Conservation (phyloP, 2,797 vertebrate species). For the Anas acuta region DNA sequence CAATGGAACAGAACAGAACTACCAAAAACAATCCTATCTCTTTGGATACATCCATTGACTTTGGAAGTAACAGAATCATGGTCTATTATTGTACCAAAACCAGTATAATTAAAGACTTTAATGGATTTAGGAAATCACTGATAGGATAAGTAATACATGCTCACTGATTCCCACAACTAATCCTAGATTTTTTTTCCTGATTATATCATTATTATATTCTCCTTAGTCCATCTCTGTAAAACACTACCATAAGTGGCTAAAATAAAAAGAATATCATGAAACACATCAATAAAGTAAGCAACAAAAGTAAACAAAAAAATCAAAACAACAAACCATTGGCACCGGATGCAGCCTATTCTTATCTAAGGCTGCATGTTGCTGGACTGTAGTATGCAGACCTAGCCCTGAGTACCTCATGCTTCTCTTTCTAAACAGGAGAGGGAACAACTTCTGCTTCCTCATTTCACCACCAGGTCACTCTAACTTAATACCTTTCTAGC, state of each 20-base stretch:
- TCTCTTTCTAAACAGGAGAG: not conserved
- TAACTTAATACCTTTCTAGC: not conserved
- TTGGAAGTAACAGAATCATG: not conserved
- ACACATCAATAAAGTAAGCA: not conserved
- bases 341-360: not conserved
- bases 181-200: not conserved
- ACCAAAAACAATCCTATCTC: not conserved
- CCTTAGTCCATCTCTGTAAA: not conserved
- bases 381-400: not conserved
- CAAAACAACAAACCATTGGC: not conserved
- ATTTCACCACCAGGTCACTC: not conserved
- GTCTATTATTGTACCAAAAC: not conserved
- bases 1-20: not conserved
- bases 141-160: not conserved
- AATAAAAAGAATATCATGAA: not conserved
- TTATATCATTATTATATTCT: not conserved
- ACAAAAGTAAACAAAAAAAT: not conserved
- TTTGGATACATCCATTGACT: not conserved
- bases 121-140: not conserved
- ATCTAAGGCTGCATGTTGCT: not conserved
- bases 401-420: not conserved
- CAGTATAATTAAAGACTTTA: not conserved
- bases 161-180: not conserved
- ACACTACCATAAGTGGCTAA: not conserved
- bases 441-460: not conserved